Percentiles rank a stretch among this genome's conserved stretches.
phyloP scores from a whole-genome alignment of 2,888 invertebrate genomes.

The Tipula unca region DNA sequence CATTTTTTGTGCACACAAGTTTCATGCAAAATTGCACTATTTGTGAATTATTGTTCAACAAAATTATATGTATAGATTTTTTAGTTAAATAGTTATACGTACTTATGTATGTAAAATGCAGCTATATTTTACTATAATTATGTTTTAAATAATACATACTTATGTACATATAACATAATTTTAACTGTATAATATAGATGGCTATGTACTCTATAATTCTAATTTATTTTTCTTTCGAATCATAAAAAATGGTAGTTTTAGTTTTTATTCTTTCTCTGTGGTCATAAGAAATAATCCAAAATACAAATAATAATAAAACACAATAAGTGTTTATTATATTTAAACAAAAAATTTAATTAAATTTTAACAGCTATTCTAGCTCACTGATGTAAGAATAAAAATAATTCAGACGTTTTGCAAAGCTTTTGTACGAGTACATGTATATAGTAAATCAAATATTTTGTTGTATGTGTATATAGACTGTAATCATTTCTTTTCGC shows the following conservation, averaged over 20 bases:
- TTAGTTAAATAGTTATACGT: no score
- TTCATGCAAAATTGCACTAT: background rate
- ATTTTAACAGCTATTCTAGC: background rate
- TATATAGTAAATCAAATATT: background rate
- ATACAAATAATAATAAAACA: background rate
- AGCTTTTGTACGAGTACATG: background rate
- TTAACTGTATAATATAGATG: background rate
- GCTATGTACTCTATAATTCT: background rate
- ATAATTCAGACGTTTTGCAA: background rate
- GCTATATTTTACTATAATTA: background rate
- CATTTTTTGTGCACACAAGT: background rate
- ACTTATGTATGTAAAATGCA: background rate
- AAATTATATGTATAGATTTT: background rate
- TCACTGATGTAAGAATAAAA: background rate
- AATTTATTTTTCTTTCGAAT: background rate
- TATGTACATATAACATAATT: background rate
- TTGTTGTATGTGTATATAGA: background rate
- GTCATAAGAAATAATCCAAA: background rate
- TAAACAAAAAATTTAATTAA: background rate
- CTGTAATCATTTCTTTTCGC: background rate
- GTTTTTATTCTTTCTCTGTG: background rate
- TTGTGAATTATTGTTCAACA: background rate
- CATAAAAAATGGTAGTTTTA: background rate
- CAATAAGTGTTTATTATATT: background rate
- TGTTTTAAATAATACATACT: background rate